phyloP scores from a whole-genome alignment of 2,797 vertebrate genomes.

The Microtus californicus region DNA sequence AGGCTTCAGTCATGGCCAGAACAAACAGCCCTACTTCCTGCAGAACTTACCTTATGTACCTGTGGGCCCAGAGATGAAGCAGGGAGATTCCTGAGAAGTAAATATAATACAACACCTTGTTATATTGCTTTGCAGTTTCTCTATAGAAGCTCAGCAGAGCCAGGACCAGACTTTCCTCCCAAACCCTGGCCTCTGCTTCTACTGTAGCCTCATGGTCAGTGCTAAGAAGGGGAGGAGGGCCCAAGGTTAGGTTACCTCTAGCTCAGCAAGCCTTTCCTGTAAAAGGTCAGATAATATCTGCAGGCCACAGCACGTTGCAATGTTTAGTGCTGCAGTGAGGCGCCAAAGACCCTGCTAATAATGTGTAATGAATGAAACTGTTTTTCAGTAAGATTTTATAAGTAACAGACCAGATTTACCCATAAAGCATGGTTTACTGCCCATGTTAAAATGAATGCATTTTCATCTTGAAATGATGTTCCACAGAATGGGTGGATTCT shows the following conservation, averaged over 20 bases:
- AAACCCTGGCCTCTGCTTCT: too few relatives aligned
- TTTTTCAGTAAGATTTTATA: slow-evolving; percentile 15
- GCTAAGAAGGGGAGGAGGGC: background rate
- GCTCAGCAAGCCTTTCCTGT: background rate
- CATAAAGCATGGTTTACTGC: background rate
- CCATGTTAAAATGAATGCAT: background rate
- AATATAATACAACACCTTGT: fast-evolving
- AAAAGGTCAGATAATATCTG: background rate
- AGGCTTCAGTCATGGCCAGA: background rate
- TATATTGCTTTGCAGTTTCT: too few relatives aligned
- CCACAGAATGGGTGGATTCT: background rate
- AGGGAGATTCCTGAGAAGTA: background rate
- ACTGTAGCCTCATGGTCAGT: fast-evolving
- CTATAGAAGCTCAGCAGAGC: fast-evolving
- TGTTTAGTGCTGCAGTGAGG: background rate
- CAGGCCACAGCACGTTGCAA: too few relatives aligned
- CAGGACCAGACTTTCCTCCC: background rate
- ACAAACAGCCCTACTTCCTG: background rate
- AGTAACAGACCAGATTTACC: background rate
- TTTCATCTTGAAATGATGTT: background rate
- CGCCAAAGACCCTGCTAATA: background rate
- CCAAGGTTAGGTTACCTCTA: too few relatives aligned
- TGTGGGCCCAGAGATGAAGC: background rate
- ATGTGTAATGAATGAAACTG: background rate
- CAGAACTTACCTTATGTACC: background rate